Conservation (phyloP, 2,113 vertebrate genomes). For the Lophura nycthemera region DNA sequence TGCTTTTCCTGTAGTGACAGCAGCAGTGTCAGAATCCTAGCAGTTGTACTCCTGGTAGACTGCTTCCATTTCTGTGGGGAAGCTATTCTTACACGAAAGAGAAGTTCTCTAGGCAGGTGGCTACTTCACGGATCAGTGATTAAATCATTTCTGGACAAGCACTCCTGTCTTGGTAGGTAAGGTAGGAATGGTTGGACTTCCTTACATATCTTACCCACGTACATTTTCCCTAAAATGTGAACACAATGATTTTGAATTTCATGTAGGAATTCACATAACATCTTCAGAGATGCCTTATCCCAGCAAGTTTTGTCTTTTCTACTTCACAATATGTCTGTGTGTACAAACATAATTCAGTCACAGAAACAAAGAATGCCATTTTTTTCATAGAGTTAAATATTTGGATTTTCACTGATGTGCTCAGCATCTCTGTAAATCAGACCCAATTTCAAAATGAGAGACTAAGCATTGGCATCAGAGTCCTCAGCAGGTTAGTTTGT, state of each 20-base stretch:
- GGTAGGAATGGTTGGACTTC: conserved; percentile 1
- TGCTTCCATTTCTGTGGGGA: neutral
- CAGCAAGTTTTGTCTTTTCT: neutral
- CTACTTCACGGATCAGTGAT: conserved; percentile 57
- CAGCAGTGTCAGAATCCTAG: neutral
- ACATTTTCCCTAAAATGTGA: neutral
- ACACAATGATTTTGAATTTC: neutral
- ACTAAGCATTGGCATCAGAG: neutral
- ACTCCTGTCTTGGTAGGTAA: conserved; percentile 41
- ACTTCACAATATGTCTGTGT: neutral
- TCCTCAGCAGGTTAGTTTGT: neutral
- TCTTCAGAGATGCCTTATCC: neutral
- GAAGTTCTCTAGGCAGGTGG: conserved; percentile 29
- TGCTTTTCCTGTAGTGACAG: conserved; percentile 4
- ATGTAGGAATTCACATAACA: neutral
- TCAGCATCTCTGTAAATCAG: neutral
- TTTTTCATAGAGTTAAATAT: neutral
- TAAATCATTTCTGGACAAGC: conserved; percentile 39
- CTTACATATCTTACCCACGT: neutral
- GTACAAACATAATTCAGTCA: neutral
- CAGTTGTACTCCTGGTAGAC: neutral
- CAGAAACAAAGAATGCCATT: neutral
- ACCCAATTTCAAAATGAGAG: neutral
- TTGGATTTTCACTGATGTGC: neutral
- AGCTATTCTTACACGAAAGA: neutral